phyloP scores from a whole-genome alignment of 1,140 invertebrate genomes.

The Pseudomyrmex sp. region DNA sequence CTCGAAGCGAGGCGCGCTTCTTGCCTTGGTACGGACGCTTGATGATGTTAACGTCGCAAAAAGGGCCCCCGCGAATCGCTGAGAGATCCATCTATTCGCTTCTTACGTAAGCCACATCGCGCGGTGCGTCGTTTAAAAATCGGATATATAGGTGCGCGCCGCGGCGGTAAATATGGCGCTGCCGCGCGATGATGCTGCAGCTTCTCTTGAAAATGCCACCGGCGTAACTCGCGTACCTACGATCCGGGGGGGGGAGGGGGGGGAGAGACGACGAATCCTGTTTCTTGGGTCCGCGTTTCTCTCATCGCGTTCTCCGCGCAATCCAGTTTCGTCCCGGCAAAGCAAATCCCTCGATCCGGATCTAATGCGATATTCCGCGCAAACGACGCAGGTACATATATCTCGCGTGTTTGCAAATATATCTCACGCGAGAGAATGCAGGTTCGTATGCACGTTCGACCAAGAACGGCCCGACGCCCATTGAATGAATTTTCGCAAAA shows the following conservation, averaged over 20 bases:
- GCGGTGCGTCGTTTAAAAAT: slow-evolving; percentile 33
- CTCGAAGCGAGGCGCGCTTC: slow-evolving; percentile 50
- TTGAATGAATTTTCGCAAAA: slow-evolving; percentile 10
- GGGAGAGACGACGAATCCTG: slow-evolving; percentile 13
- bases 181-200: slow-evolving; percentile 33
- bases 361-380: slow-evolving; percentile 43
- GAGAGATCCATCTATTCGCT: slow-evolving; percentile 43
- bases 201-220: slow-evolving; percentile 2
- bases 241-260: neutral
- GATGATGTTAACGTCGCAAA: slow-evolving; percentile 59
- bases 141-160: neutral
- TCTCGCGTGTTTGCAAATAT: neutral
- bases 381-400: neutral
- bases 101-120: slow-evolving; percentile 41
- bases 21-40: slow-evolving; percentile 52
- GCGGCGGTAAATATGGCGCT: slow-evolving; percentile 15
- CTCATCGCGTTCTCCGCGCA: neutral
- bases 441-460: no score
- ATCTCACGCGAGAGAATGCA: no score
- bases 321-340: slow-evolving; percentile 31
- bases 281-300: neutral
- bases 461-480: neutral
- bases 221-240: neutral
- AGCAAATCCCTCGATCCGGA: slow-evolving; percentile 37
- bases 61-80: slow-evolving; percentile 12